Evolutionary conservation across 2,888 invertebrate genomes (phyloP), one percentile per base, ranked within the genome.

Genomic region (Proisotoma minuta): DNA sequence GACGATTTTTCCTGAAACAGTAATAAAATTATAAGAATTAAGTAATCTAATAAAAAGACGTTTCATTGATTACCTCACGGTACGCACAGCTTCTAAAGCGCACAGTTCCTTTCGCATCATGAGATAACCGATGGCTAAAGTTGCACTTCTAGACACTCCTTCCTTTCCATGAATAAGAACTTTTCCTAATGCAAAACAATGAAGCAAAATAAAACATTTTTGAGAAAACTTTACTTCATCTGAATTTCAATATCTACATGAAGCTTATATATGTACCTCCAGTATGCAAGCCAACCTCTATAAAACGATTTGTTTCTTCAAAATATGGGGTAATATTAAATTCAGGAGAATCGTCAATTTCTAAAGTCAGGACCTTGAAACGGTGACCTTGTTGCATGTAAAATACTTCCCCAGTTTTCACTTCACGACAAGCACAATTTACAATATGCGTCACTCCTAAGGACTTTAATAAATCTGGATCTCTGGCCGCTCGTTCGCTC

Each of bases 91-190:
- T 49, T 80, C 78, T 48, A 77, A 74, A 1, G 77, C 78, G 1
- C 76, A 74, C 75, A 79, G 76, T 18, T 75, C 73, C 58, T 76
- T 73, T 58, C 78, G 78, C 43, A 79, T 74, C 79, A 81, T 81
- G 3, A 73, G 53, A 62, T 66, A 73, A 8, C 71, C 73, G 23
- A 73, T 62, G n/a, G 64, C 71, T 8, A 73, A 79, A 2, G 81
- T 78, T 1, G 81, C 79, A 3, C 81, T 80, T 23, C 81, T 75
- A 58, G 80, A 80, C 3, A 78, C 78, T 10, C 81, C 68, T 40
- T 68, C 63, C 26, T 56, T 52, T 20, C 81, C 81, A 67, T 81
- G 79, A 2, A 81, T 79, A 70, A 80, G 71, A 0, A 81, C 77
- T 70, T 78, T 79, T 1, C 77, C 77, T 76, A 53, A 10, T n/a